These are phyloP conservation scores for Drosophila tsacasi DNA, from an alignment of 1,140 invertebrate genomes.

Conservation along the genomic window DNA sequence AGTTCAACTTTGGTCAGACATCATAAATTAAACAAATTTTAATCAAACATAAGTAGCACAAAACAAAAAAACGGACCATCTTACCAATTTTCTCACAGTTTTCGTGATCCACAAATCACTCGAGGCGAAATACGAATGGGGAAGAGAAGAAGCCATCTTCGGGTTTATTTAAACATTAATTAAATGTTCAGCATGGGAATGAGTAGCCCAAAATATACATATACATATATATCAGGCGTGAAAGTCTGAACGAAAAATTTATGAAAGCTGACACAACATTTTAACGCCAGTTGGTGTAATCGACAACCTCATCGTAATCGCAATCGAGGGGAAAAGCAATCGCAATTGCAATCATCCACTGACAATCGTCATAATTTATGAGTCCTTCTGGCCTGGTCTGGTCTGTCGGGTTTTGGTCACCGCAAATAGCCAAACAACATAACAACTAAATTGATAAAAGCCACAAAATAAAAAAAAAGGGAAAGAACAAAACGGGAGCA, in stretches of 20 bases:
- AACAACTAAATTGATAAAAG: conserved; percentile 76
- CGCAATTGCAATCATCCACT: conserved; percentile 50
- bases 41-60: conserved; percentile 70
- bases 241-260: conserved; percentile 54
- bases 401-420: conserved; percentile 26
- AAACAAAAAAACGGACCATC: conserved; percentile 21
- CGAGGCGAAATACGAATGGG: conserved; percentile 40
- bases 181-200: conserved; percentile 58
- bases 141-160: conserved; percentile 40
- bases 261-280: conserved; percentile 60
- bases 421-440: conserved; percentile 59
- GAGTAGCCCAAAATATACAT: conserved; percentile 19
- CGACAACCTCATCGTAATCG: conserved; percentile 44
- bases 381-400: conserved; percentile 32
- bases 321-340: conserved; percentile 21
- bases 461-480: conserved; percentile 51
- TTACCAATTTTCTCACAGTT: conserved; percentile 65
- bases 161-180: conserved; percentile 67
- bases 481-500: conserved; percentile 35
- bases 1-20: conserved; percentile 52
- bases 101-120: conserved; percentile 53
- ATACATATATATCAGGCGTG: conserved; percentile 27
- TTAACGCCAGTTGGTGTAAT: conserved; percentile 67
- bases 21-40: conserved; percentile 64
- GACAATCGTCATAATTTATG: conserved; percentile 79